Evolutionary conservation across 1,140 invertebrate species (phyloP), one percentile per base, ranked within the genome.

Genomic region (Trichonephila inaurata): DNA sequence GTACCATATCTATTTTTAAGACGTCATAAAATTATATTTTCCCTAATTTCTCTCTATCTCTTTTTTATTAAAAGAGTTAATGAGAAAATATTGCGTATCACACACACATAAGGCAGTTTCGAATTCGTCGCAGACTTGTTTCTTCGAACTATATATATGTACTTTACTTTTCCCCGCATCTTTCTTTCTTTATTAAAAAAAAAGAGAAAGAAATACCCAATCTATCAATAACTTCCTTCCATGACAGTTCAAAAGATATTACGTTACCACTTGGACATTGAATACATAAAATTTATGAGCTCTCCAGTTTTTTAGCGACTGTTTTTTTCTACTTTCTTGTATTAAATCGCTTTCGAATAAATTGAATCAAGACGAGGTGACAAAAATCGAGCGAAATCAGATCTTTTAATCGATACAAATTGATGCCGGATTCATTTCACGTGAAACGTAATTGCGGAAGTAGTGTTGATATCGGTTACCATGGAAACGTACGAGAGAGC

Each of bases 401-500:
- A 81, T 61, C 69, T 72, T 69, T 85, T 77, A 92, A 92, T 92
- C 91, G 64, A 92, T 92, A 69, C 40, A 85, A 85, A 92, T 92
- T 60, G 81, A 60, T 82, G 62, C 69, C 14, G 24, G 64, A 91
- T 83, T 92, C 82, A 86, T 86, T 92, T 86, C 91, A 86, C 82
- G 91, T 60, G 69, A 61, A 58, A 85, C 69, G 64, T 87, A 92
- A 92, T 92, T 92, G 83, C 82, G 92, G 92, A 93, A 93, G 86
- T 93, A 89, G 44, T 93, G 92, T 93, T 93, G 92, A 93, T 82
- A 93, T 62, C 66, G 64, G 86, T 93, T 82, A 19, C 92, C 58
- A 88, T 93, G 92, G 81, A 69, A 62, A 93, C 83, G 85, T 40
- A 72, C 81, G 91, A 93, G 66, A 92, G 92, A 93, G 64, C 92